phyloP scores from a whole-genome alignment of 2,797 vertebrate genomes.

The Neosilurus mollespiculum region DNA sequence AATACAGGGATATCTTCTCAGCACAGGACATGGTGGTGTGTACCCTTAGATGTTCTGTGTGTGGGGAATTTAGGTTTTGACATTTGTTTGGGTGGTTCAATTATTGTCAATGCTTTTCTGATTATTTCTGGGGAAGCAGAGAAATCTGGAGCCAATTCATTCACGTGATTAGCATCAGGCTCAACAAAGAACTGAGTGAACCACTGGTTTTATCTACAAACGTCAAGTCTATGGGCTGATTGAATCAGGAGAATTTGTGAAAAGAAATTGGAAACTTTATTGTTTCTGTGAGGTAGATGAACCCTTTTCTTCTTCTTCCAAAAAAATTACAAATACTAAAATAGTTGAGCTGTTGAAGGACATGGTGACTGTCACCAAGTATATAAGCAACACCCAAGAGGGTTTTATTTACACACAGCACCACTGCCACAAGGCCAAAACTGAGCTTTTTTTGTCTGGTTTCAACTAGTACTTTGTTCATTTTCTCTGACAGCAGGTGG shows the following conservation, averaged over 20 bases:
- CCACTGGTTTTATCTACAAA: neutral
- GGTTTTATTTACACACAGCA: neutral
- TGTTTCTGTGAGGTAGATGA: conserved; percentile 70
- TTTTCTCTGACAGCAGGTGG: neutral
- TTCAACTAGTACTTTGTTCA: conserved; percentile 22
- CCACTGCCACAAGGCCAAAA: conserved; percentile 11
- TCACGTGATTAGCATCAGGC: neutral
- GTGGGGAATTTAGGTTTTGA: conserved; percentile 47
- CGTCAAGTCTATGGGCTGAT: neutral
- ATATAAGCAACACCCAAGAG: neutral
- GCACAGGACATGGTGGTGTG: neutral
- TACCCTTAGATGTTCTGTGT: conserved; percentile 30
- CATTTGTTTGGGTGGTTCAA: conserved; percentile 15
- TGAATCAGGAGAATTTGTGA: conserved; percentile 11
- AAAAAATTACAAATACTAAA: conserved; percentile 36
- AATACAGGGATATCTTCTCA: neutral
- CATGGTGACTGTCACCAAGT: neutral
- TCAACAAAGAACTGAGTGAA: neutral
- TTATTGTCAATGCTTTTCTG: conserved; percentile 3
- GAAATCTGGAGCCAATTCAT: conserved; percentile 37
- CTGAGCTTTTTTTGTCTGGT: neutral
- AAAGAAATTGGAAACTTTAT: conserved; percentile 16
- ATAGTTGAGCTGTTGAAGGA: conserved; percentile 4
- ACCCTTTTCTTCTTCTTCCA: conserved; percentile 55
- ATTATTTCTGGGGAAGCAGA: conserved; percentile 53